Conservation (phyloP, 2,797 vertebrate genomes). For the Periophthalmus magnuspinnatus region DNA sequence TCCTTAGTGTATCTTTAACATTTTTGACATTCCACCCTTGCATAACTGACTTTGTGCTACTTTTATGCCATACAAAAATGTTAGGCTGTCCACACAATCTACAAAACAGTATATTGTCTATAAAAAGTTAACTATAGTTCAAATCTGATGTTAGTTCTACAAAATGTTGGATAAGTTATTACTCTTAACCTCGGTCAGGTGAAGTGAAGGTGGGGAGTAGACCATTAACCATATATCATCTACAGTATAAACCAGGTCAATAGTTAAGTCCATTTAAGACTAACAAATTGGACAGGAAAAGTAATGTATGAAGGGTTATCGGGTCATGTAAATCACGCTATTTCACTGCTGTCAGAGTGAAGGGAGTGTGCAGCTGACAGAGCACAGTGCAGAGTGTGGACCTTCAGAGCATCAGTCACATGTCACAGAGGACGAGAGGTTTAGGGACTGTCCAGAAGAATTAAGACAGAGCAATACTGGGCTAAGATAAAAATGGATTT, state of each 20-base stretch:
- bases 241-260: not conserved
- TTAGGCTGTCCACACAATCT: not conserved
- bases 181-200: not conserved
- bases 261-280: not conserved
- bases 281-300: not conserved
- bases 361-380: conserved; percentile 8
- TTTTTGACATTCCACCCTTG: too few relatives aligned
- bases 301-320: not conserved
- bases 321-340: not conserved
- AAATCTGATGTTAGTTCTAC: not conserved
- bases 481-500: too few relatives aligned
- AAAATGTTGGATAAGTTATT: not conserved
- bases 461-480: too few relatives aligned
- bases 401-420: conserved; percentile 22
- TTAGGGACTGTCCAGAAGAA: conserved; percentile 10
- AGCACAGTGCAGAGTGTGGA: not conserved
- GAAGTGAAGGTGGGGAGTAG: not conserved
- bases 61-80: not conserved
- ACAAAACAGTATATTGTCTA: not conserved
- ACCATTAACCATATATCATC: not conserved
- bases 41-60: too few relatives aligned
- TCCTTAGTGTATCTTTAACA: too few relatives aligned
- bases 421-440: not conserved
- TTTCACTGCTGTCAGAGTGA: conserved; percentile 2
- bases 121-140: not conserved